Evolutionary conservation across 2,797 vertebrate species (phyloP), one percentile per base, ranked within the genome.

Genomic region (Antennarius maculatus): DNA sequence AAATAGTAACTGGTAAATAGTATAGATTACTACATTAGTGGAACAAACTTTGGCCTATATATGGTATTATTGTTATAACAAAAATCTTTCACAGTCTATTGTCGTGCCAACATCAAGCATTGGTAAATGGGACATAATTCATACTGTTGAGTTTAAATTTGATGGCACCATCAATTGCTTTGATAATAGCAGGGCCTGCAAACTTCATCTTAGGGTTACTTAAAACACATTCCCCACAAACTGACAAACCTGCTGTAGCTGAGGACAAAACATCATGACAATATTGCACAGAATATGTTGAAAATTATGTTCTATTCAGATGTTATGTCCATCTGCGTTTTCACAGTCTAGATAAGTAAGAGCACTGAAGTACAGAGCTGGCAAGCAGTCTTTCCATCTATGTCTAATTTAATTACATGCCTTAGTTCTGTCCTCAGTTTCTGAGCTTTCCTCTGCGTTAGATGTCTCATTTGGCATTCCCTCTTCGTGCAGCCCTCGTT

Each of bases 381-480:
- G 60, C 60, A 71, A 45, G 48, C 49, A 70, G 69, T 54, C 61
- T 71, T 76, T 77, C 49, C 51, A 39, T 74, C 60, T 61, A 76
- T 66, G 71, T 83, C 77, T 85, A 78, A 83, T 82, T 84, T 82
- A 88, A 39, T 39, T 8, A 39, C 7, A 85, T 70, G 54, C 66
- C 71, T 81, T 69, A 60, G 61, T 66, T 66, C 69, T 66, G 58
- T 55, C 62, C 42, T 55, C 50, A 80, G 60, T 83, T 82, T 84
- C 72, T 66, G 48, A 67, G 77, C 55, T 79, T 63, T 71, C 66
- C 66, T 61, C 64, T 67, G 76, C 48, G 76, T 81, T 85, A 83
- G 74, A 83, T 87, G 71, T 80, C 82, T 87, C 84, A 88, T 89
- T 90, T 89, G 66, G 66, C 73, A 91, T 90, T 90, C 89, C 78